A percentile compares a stretch with the other conserved stretches of the same genome.
Conservation (phyloP, 2,113 vertebrate species). For the Dasyurus viverrinus region DNA sequence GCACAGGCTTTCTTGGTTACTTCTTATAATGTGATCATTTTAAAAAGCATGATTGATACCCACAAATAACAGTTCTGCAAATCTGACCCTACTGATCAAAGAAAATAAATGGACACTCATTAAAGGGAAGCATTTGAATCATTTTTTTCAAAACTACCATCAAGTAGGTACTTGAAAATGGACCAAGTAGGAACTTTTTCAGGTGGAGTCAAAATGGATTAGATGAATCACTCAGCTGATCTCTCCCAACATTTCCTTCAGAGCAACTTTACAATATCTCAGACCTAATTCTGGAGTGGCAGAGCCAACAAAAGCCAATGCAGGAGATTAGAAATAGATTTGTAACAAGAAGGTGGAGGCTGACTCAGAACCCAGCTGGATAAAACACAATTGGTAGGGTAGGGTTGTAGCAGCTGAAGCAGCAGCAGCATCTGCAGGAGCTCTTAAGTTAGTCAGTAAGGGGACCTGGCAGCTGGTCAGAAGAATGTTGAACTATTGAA, state of each 20-base stretch:
- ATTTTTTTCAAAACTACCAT: background rate
- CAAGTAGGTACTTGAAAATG: background rate
- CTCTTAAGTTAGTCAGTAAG: no score
- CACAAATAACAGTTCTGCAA: background rate
- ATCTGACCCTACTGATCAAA: background rate
- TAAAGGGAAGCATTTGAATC: background rate
- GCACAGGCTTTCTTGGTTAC: background rate
- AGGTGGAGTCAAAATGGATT: background rate
- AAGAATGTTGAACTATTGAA: background rate
- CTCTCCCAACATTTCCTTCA: background rate
- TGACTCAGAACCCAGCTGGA: background rate
- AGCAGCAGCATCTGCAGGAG: background rate
- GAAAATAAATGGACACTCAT: background rate
- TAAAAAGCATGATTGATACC: background rate
- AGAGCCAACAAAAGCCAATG: background rate
- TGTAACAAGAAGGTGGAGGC: background rate
- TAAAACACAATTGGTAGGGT: background rate
- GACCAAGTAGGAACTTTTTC: background rate
- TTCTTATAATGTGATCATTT: background rate
- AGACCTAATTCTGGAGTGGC: background rate
- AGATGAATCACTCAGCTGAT: background rate
- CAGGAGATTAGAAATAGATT: background rate
- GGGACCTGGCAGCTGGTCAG: background rate
- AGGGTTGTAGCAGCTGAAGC: no score
- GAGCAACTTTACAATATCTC: background rate